These are phyloP conservation scores for Phyllopteryx taeniolatus DNA, from an alignment of 2,113 vertebrate genomes.

Conservation along the genomic window DNA sequence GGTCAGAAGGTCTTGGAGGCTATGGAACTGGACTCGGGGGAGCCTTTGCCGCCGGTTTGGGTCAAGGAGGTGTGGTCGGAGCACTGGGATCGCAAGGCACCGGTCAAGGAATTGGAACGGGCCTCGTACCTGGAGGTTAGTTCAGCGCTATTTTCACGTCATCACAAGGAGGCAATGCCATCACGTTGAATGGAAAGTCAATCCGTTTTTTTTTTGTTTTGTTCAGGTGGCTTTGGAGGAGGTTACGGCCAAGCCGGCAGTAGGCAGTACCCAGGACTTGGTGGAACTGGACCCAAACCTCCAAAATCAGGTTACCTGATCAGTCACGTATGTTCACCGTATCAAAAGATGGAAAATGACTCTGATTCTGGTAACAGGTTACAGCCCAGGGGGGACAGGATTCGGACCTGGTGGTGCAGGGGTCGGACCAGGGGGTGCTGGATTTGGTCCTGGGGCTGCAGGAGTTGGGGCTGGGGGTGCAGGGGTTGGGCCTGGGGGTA, in stretches of 20 bases:
- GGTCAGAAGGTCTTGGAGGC: slow-evolving; percentile 31
- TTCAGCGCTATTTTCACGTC: not conserved
- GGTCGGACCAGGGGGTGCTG: slow-evolving; percentile 22
- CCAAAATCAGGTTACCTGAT: slow-evolving; percentile 60
- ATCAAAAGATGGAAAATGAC: not conserved
- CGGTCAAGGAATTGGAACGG: slow-evolving; percentile 34
- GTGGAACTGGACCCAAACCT: slow-evolving; percentile 52
- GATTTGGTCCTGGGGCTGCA: slow-evolving; percentile 17
- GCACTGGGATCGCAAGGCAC: slow-evolving; percentile 30
- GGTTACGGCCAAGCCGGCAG: slow-evolving; percentile 51
- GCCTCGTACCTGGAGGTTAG: slow-evolving; percentile 49
- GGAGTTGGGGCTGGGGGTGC: slow-evolving; percentile 20
- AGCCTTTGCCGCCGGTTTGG: slow-evolving; percentile 8
- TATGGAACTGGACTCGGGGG: slow-evolving; percentile 28
- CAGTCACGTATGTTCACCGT: not conserved
- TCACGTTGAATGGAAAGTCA: not conserved
- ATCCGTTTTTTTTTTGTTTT: slow-evolving; percentile 3
- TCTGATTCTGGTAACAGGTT: slow-evolving; percentile 14
- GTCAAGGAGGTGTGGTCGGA: slow-evolving; percentile 35
- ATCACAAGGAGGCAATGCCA: not conserved
- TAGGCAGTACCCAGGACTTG: slow-evolving; percentile 47
- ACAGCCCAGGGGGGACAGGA: slow-evolving; percentile 19
- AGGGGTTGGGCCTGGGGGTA: slow-evolving; percentile 29
- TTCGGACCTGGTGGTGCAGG: slow-evolving; percentile 33
- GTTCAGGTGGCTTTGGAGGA: slow-evolving; percentile 50